Percentiles rank a stretch among this genome's conserved stretches.
phyloP scores from a whole-genome alignment of 2,797 vertebrate species.

The Petrocephalus schoutedeni region DNA sequence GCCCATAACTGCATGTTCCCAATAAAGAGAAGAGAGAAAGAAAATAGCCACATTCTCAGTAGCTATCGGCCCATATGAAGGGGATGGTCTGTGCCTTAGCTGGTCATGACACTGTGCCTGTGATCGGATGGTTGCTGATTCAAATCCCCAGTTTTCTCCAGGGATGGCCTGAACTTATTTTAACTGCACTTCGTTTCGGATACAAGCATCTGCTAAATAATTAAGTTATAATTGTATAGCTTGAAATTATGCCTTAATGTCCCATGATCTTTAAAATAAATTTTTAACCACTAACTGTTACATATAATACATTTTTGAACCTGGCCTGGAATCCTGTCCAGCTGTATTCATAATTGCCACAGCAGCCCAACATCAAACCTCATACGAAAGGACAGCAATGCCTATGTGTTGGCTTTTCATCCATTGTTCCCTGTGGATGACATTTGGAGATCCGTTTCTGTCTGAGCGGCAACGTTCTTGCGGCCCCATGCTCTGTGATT shows the following conservation, averaged over 20 bases:
- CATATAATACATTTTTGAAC: neutral
- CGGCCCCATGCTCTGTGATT: neutral
- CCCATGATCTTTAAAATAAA: neutral
- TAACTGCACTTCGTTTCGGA: neutral
- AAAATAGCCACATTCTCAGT: neutral
- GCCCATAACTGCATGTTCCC: neutral
- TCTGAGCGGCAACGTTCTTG: neutral
- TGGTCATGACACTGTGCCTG: neutral
- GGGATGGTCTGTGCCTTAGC: neutral
- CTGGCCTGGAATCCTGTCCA: neutral
- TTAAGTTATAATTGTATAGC: neutral
- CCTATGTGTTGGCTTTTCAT: neutral
- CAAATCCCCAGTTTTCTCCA: neutral
- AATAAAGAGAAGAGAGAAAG: neutral
- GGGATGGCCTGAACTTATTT: neutral
- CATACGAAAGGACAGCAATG: neutral
- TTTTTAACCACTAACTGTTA: neutral
- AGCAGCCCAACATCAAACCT: neutral
- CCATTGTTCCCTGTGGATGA: neutral
- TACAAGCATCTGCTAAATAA: neutral
- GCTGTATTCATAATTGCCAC: neutral
- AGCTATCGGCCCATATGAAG: neutral
- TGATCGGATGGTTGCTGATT: neutral
- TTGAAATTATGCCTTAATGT: neutral
- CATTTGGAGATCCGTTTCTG: neutral